These are phyloP conservation scores for Sympetrum striolatum DNA, from an alignment of 2,888 invertebrate genomes.

Conservation along the genomic window DNA sequence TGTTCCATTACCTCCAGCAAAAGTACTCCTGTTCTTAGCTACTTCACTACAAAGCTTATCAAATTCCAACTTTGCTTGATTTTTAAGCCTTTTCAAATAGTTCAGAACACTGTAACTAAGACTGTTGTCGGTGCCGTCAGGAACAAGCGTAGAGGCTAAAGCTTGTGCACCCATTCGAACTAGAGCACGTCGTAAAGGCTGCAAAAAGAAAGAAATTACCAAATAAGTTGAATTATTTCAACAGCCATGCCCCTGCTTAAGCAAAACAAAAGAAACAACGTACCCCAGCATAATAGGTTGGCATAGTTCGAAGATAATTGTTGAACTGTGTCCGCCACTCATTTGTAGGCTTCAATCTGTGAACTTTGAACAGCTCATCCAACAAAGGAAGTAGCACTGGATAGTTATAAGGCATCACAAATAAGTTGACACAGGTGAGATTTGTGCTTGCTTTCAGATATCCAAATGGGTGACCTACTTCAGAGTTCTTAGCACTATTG, in stretches of 20 bases:
- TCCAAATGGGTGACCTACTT: conserved; percentile 94
- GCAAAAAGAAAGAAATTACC: conserved; percentile 55
- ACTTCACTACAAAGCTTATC: conserved; percentile 85
- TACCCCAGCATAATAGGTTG: conserved; percentile 89
- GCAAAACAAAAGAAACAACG: conserved; percentile 52
- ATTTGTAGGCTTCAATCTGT: conserved; percentile 87
- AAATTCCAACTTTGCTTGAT: conserved; percentile 89
- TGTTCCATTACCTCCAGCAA: not conserved
- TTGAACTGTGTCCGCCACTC: conserved; percentile 95
- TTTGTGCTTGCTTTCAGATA: conserved; percentile 96
- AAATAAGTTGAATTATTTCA: not conserved
- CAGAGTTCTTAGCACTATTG: conserved; percentile 87
- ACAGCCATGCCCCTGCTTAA: not conserved
- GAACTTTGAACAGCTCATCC: conserved; percentile 92
- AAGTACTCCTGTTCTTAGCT: conserved; percentile 65
- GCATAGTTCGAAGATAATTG: conserved; percentile 94
- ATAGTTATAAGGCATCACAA: conserved; percentile 99
- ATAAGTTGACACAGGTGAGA: conserved; percentile 91
- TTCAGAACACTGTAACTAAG: conserved; percentile 92
- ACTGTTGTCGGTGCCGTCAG: conserved; percentile 91
- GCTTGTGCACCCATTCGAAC: conserved; percentile 87
- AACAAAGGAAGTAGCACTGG: conserved; percentile 90
- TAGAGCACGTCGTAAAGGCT: conserved; percentile 89
- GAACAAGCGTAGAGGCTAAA: conserved; percentile 82
- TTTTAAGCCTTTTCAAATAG: conserved; percentile 94